phyloP scores from a whole-genome alignment of 2,797 vertebrate species.

The Myiothlypis chrysogaster region DNA sequence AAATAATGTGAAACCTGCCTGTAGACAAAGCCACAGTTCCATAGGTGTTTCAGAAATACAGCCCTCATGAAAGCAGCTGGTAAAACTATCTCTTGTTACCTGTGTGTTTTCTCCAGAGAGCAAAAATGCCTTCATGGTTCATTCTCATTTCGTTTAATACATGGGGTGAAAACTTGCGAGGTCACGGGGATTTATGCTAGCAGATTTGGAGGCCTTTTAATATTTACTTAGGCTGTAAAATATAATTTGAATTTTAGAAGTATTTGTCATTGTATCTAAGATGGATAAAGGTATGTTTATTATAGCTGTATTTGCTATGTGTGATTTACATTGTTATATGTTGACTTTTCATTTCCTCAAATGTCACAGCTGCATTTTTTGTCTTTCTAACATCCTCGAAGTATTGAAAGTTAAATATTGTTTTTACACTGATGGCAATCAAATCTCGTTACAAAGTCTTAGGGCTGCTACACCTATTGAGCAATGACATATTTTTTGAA shows the following conservation, averaged over 20 bases:
- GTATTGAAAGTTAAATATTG: constrained; percentile 60
- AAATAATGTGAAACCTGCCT: neutral
- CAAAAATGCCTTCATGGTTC: constrained; percentile 52
- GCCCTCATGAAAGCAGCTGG: neutral
- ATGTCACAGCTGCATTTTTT: constrained; percentile 61
- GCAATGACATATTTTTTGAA: neutral
- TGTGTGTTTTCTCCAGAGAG: neutral
- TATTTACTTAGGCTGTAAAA: constrained; percentile 65
- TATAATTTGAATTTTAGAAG: constrained; percentile 67
- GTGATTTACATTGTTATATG: constrained; percentile 68
- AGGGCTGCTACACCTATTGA: neutral
- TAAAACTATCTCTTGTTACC: constrained; percentile 3
- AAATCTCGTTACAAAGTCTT: neutral
- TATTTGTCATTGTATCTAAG: constrained; percentile 65
- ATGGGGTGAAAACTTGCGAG: constrained; percentile 31
- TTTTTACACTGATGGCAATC: constrained; percentile 39
- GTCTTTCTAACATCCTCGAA: constrained; percentile 47
- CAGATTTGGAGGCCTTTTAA: constrained; percentile 59
- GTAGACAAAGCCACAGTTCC: neutral
- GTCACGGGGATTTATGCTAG: constrained; percentile 47
- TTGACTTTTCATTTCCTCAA: constrained; percentile 66
- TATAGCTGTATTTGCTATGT: constrained; percentile 63
- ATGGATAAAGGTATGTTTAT: constrained; percentile 69
- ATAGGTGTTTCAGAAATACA: neutral
- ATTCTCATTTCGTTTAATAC: constrained; percentile 58